These are phyloP conservation scores for Tenebrosternarchus preto DNA, from an alignment of 2,113 vertebrate genomes.

Conservation along the genomic window DNA sequence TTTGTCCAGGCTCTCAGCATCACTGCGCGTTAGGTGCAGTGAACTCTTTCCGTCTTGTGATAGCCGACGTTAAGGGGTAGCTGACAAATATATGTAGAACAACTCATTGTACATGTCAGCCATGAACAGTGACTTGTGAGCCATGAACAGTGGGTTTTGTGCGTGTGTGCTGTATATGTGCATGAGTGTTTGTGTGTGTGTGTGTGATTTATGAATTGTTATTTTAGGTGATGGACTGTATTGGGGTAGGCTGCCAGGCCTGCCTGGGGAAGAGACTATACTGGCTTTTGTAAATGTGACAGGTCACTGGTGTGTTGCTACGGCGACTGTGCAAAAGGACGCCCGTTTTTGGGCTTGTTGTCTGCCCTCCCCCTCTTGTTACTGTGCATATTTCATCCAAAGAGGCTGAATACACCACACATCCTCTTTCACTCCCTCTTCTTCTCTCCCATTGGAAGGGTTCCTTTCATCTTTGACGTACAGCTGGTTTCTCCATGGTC, in stretches of 20 bases:
- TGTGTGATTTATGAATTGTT: constrained; percentile 15
- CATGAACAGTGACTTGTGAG: not conserved
- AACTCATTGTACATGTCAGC: not conserved
- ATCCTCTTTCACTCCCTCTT: not conserved
- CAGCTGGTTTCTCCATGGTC: not conserved
- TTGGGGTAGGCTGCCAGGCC: constrained; percentile 2
- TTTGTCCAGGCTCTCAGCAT: no score
- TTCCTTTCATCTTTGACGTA: not conserved
- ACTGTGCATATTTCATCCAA: not conserved
- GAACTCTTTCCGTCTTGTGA: no score
- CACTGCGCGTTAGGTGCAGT: no score
- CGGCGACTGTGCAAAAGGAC: constrained; percentile 22
- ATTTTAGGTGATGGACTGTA: not conserved
- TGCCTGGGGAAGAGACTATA: constrained; percentile 17
- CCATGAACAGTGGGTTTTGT: not conserved
- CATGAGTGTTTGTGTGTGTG: not conserved
- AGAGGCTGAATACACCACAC: no score
- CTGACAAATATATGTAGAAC: not conserved
- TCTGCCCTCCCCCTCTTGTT: constrained; percentile 7
- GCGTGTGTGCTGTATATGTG: not conserved
- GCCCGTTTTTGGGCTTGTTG: constrained; percentile 19
- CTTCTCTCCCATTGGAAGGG: not conserved
- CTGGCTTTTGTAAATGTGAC: not conserved
- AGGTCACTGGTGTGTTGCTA: not conserved
- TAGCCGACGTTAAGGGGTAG: not conserved